phyloP scores from a whole-genome alignment of 1,140 invertebrate genomes.

The Lasaia peninsularis region DNA sequence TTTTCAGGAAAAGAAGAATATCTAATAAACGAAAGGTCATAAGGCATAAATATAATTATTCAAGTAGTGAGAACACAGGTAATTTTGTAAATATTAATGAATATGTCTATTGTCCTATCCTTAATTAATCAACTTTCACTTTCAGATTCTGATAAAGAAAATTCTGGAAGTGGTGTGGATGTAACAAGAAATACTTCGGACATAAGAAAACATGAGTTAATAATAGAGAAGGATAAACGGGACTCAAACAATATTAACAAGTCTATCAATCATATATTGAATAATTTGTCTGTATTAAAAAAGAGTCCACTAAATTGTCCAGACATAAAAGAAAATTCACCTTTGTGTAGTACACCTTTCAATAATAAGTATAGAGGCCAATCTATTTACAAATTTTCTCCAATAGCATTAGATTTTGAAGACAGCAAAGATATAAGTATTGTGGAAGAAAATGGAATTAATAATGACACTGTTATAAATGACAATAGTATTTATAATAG shows the following conservation, averaged over 20 bases:
- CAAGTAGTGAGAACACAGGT: constrained; percentile 44
- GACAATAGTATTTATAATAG: constrained; percentile 2
- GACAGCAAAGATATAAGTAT: constrained; percentile 27
- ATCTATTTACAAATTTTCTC: constrained; percentile 61
- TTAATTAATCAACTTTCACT: constrained; percentile 18
- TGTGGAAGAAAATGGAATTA: constrained; percentile 22
- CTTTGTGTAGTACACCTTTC: constrained; percentile 60
- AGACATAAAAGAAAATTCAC: constrained; percentile 34
- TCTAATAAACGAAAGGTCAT: constrained; percentile 32
- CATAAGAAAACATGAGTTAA: constrained; percentile 44
- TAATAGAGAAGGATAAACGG: constrained; percentile 42
- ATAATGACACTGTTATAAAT: constrained; percentile 3
- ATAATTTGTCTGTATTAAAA: constrained; percentile 41
- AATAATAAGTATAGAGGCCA: constrained; percentile 52
- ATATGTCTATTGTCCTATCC: not conserved
- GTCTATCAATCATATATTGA: constrained; percentile 52
- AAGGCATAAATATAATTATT: constrained; percentile 38
- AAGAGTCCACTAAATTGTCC: constrained; percentile 13
- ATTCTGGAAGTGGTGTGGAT: constrained; percentile 26
- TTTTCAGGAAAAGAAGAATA: constrained; percentile 36
- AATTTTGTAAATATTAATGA: constrained; percentile 9
- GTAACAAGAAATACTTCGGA: constrained; percentile 36
- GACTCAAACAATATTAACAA: constrained; percentile 34
- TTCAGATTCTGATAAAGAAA: constrained; percentile 63
- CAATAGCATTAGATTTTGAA: constrained; percentile 35